Evolutionary conservation across 2,797 vertebrate genomes (phyloP).

Genomic region (Lutjanus campechanus): DNA sequence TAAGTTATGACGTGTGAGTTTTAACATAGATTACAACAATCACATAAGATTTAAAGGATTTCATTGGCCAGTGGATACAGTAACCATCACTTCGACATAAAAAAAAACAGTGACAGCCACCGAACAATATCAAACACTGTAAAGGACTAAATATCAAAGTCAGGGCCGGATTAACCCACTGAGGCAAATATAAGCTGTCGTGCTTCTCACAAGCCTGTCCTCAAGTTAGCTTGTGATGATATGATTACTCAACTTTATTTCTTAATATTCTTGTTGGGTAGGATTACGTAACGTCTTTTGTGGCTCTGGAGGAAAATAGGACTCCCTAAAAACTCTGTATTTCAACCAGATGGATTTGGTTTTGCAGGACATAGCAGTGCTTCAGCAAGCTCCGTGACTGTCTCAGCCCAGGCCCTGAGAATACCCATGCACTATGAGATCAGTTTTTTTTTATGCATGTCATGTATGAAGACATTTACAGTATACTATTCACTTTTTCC

Average conservation of each 20-base stretch:
- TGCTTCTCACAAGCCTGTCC: too few species aligned
- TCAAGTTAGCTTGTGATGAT: background rate
- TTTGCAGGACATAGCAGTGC: too few species aligned
- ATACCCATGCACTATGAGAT: too few species aligned
- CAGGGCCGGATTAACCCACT: background rate
- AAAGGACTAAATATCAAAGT: background rate
- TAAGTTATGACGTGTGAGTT: background rate
- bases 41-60: constrained; percentile 10
- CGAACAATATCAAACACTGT: constrained; percentile 27
- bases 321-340: too few species aligned
- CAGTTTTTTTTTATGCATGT: too few species aligned
- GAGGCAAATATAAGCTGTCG: background rate
- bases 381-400: too few species aligned
- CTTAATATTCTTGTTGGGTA: background rate
- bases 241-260: constrained; percentile 10
- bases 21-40: constrained; percentile 6
- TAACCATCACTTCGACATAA: constrained; percentile 4
- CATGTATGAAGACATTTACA: too few species aligned
- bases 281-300: background rate
- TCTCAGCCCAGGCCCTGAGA: too few species aligned
- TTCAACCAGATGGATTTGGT: too few species aligned
- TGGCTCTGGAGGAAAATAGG: background rate
- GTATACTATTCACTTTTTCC: too few species aligned
- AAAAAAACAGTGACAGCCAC: background rate
- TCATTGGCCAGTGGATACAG: constrained; percentile 7